Percentiles rank a stretch among this genome's conserved stretches.
Evolutionary conservation across 2,888 invertebrate genomes (phyloP).

Genomic region (Sussaba pulchella): DNA sequence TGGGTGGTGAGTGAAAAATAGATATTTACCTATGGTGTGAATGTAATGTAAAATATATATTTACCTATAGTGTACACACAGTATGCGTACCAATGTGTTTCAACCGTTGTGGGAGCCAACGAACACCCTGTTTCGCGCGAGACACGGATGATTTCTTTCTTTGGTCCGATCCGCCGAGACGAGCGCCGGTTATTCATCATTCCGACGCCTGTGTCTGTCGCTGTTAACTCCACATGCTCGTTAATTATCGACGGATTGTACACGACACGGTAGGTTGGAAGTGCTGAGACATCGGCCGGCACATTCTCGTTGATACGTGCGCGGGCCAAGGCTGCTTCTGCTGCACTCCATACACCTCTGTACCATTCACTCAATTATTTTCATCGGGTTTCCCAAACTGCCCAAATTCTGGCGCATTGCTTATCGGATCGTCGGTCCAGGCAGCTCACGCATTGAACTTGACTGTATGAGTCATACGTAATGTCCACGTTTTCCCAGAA

Average conservation of each 20-base stretch:
- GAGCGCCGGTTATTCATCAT: conserved; percentile 68
- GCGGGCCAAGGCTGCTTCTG: conserved; percentile 14
- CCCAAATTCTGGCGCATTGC: conserved; percentile 38
- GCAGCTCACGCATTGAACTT: conserved; percentile 46
- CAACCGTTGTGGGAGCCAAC: conserved; percentile 35
- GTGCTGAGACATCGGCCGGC: conserved; percentile 36
- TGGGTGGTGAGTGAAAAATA: conserved; percentile 9
- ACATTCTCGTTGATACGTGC: conserved; percentile 36
- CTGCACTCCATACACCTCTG: conserved; percentile 11
- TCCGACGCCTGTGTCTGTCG: conserved; percentile 68
- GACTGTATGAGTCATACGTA: conserved; percentile 27
- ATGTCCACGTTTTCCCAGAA: background rate
- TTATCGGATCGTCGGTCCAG: conserved; percentile 54
- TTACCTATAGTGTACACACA: no score
- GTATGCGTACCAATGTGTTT: conserved; percentile 40
- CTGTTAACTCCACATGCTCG: conserved; percentile 63
- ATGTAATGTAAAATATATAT: no score
- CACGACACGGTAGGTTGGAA: conserved; percentile 59
- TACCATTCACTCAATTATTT: background rate
- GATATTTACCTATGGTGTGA: no score
- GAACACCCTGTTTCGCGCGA: conserved; percentile 32
- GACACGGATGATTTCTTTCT: conserved; percentile 53
- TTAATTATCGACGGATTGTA: conserved; percentile 70
- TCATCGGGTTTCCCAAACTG: conserved; percentile 31
- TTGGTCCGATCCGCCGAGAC: conserved; percentile 41